Percentiles rank a stretch among this genome's conserved stretches.
These are phyloP conservation scores for Parotia lawesii DNA, from an alignment of 2,113 vertebrate genomes.

Conservation along the genomic window DNA sequence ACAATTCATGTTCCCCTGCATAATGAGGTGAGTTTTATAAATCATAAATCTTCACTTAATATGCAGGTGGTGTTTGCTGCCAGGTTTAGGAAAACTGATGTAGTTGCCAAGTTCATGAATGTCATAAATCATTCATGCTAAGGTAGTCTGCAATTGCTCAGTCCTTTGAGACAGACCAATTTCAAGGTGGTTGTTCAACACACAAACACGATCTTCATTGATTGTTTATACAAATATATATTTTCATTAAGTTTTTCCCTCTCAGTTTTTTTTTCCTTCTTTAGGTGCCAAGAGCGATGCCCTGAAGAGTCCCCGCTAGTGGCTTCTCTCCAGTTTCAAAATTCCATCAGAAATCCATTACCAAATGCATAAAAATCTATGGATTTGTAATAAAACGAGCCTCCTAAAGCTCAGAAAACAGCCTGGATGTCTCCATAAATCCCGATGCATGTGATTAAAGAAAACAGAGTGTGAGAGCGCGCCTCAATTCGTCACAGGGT, in stretches of 20 bases:
- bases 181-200: slow-evolving; percentile 78
- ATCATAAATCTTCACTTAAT: slow-evolving; percentile 77
- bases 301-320: background rate
- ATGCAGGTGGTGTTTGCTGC: slow-evolving; percentile 72
- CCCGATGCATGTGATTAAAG: slow-evolving; percentile 5
- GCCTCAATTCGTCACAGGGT: background rate
- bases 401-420: slow-evolving; percentile 58
- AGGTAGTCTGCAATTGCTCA: slow-evolving; percentile 67
- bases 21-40: slow-evolving; percentile 76
- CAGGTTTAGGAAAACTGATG: slow-evolving; percentile 74
- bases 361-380: slow-evolving; percentile 48
- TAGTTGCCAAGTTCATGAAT: slow-evolving; percentile 73
- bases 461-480: background rate
- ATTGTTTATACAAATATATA: slow-evolving; percentile 72
- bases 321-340: slow-evolving; percentile 40
- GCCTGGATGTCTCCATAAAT: slow-evolving; percentile 63
- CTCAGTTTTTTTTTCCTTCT: background rate
- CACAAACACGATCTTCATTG: slow-evolving; percentile 60
- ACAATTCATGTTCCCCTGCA: slow-evolving; percentile 75
- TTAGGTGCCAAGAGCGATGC: background rate
- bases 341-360: slow-evolving; percentile 64
- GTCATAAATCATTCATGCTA: slow-evolving; percentile 77
- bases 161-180: slow-evolving; percentile 71
- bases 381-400: slow-evolving; percentile 43
- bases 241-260: slow-evolving; percentile 54